Evolutionary conservation across 2,797 vertebrate genomes (phyloP), one percentile per base, ranked within the genome.

Genomic region (Schizopygopsis malacanthus): DNA sequence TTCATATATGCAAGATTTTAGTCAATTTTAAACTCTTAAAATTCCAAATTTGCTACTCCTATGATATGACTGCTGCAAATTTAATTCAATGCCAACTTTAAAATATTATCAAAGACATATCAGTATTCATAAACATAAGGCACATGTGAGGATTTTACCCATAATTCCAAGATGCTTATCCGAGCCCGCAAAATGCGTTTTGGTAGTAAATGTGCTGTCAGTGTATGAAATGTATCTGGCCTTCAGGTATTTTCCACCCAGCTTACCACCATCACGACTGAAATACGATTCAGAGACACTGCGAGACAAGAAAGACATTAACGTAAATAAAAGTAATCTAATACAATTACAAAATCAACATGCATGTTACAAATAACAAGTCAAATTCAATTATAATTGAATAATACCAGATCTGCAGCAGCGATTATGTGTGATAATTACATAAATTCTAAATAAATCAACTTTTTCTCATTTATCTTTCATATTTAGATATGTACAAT

Each of bases 181-280:
- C 56, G 89, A 88, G 71, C 91, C 89, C n/a, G 86, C 87, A 59
- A 33, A 79, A 10, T 25, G 75, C 87, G 90, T 93, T 88, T 90
- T 94, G 78, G 33, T 83, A 72, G 81, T 94, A 91, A 97, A 97
- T 0, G 89, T 92, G 28, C 89, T 88, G 0, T 97, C 94, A 5
- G 89, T 93, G 33, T 96, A 97, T 79, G 92, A 93, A 81, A 92
- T 89, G 43, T 96, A 97, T 37, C 6, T 93, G 88, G 92, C 95
- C 85, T 97, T 97, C 93, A 92, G 93, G 81, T 97, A 97, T 5
- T 87, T 90, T 54, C 96, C 96, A 91, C 96, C 96, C 89, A 97
- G 95, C 87, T 94, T 92, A 69, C 95, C 93, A 11, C 81, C 80
- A 20, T 92, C 90, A 91, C 72, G 93, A 82, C 86, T 93, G 89